Evolutionary conservation across 2,113 vertebrate species (phyloP).

Genomic region (Tamias sibiricus): DNA sequence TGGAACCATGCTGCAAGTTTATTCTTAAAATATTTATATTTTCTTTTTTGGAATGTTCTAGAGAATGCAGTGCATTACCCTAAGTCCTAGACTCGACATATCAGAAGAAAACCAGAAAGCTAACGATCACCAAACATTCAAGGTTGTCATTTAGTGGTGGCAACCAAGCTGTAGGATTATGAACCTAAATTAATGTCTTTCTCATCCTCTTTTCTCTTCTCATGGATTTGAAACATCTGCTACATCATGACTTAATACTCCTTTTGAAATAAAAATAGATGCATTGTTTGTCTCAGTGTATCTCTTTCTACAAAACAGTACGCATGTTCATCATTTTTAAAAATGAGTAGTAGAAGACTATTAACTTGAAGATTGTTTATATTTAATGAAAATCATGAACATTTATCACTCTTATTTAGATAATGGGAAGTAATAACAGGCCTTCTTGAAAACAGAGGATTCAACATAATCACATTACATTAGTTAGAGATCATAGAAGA

Average conservation of each 20-base stretch:
- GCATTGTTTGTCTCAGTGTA: background rate
- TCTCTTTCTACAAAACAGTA: background rate
- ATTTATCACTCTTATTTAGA: constrained; percentile 73
- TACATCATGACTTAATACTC: background rate
- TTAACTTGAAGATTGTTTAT: constrained; percentile 58
- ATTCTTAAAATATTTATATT: background rate
- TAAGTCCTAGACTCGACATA: background rate
- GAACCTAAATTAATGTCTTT: background rate
- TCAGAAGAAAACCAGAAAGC: background rate
- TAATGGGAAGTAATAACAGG: constrained; percentile 68
- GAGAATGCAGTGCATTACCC: background rate
- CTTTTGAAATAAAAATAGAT: background rate
- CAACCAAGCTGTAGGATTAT: background rate
- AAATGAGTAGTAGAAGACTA: constrained; percentile 22
- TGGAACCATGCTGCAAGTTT: background rate
- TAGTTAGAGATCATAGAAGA: constrained; percentile 66
- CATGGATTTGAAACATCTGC: background rate
- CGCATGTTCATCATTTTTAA: background rate
- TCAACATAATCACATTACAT: constrained; percentile 66
- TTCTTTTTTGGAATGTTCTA: background rate
- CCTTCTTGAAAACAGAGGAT: constrained; percentile 66
- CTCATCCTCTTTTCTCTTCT: background rate
- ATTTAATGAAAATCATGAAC: constrained; percentile 66
- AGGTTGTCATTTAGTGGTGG: background rate
- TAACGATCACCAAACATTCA: background rate